Base-by-base conservation (phyloP, 2,797 vertebrate species). In the Merluccius polli region DNA sequence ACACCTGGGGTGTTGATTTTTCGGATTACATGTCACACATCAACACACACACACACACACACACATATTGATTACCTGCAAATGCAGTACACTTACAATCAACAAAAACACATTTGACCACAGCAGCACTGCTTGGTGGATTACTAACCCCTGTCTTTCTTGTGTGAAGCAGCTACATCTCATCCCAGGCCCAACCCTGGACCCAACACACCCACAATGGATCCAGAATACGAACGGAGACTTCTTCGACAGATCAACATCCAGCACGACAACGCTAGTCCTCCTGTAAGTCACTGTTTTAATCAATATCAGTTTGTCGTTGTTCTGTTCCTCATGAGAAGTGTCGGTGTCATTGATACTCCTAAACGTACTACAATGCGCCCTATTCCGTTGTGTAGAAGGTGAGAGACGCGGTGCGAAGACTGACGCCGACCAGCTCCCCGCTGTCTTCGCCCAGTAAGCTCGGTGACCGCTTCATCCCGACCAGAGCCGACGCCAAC, bases 401-500 rank as follows among this genome's bases (percentile, higher is more conserved):
- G 96, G 94, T 95, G 67, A 83, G 93, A 10, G 97, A 96, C 85
- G 95, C 94, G 70, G 94, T 95, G 79, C 92, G 95, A 84, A 95
- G 96, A 31, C 89, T 99, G 90, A 99, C 97, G 0, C 97, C 98
- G 75, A 95, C 95, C 80, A 97, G 96, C 92, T 99, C 97, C 73
- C 98, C 98, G 0, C 92, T 98, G 90, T 98, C 97, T 27, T 99
- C 98, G 12, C 98, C 98, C 41, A 98, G 98, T 89, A 99, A 99
- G 78, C 97, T 97, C 0, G 98, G 98, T 0, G 98, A 99, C 91
- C 93, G 98, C 69, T 99, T 99, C 88, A 99, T 99, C 86, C 98
- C 98, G 9, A 98, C 98, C 1, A 93, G 98, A 82, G 98, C 98
- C 0, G 98, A 97, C 15, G 98, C 98, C 87, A 99, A 98, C 92